Conservation (phyloP, 2,113 vertebrate genomes). For the Natator depressus region DNA sequence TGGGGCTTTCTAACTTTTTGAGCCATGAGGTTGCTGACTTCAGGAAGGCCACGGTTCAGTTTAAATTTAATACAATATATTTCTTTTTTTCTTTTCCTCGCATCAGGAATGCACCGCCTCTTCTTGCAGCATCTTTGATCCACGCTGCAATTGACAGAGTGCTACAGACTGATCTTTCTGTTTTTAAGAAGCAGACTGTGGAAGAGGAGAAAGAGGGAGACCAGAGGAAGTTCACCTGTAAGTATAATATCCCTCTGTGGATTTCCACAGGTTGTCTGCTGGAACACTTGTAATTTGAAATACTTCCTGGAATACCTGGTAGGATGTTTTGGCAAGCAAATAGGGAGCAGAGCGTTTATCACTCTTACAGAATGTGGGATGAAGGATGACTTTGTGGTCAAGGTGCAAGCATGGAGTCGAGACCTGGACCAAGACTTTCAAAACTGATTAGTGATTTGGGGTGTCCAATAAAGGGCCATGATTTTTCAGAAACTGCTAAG, state of each 20-base stretch:
- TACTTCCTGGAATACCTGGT: conserved; percentile 29
- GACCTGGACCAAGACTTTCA: neutral
- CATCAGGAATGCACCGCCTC: conserved; percentile 78
- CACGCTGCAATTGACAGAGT: conserved; percentile 79
- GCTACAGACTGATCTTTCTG: conserved; percentile 80
- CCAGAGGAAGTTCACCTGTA: conserved; percentile 70
- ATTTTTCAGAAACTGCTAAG: neutral
- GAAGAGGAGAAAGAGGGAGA: conserved; percentile 56
- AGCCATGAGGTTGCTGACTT: neutral
- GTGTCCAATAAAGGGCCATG: neutral
- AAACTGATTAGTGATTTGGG: neutral
- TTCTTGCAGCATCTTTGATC: conserved; percentile 79
- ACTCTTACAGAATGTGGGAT: conserved; percentile 20
- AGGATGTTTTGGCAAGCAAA: conserved; percentile 5
- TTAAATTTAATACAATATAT: neutral
- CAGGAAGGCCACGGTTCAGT: neutral
- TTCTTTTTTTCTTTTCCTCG: conserved; percentile 39
- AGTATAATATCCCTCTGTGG: conserved; percentile 43
- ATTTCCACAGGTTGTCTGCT: conserved; percentile 27
- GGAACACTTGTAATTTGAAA: conserved; percentile 31
- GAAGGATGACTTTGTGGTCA: conserved; percentile 23
- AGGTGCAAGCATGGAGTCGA: neutral
- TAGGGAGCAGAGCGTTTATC: conserved; percentile 10
- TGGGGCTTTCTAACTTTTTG: conserved; percentile 9
- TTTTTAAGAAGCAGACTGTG: conserved; percentile 76